These are phyloP conservation scores for Hemibagrus guttatus DNA, from an alignment of 2,797 vertebrate genomes.

Conservation along the genomic window DNA sequence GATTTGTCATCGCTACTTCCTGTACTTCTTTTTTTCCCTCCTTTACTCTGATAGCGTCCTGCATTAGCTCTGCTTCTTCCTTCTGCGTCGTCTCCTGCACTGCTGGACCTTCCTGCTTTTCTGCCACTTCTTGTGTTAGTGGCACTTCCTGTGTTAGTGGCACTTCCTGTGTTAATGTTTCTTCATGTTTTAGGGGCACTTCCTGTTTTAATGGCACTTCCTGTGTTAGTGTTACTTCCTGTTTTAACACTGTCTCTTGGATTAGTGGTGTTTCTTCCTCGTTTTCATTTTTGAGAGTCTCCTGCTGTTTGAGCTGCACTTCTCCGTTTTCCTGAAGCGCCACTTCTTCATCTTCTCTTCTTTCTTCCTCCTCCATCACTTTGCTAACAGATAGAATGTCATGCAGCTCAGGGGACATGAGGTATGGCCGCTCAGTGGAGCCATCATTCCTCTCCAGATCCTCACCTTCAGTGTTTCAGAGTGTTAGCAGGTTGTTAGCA, in stretches of 20 bases:
- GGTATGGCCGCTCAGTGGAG: conserved; percentile 89
- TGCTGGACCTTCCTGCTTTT: not conserved
- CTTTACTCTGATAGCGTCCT: not conserved
- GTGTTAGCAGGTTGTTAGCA: conserved; percentile 33
- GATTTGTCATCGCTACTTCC: not conserved
- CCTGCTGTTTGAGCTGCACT: conserved; percentile 69
- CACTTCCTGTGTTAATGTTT: not conserved
- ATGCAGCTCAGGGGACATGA: conserved; percentile 89
- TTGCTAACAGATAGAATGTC: conserved; percentile 83
- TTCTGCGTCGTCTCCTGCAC: not conserved
- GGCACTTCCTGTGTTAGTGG: conserved; percentile 9
- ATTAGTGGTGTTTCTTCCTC: conserved; percentile 69
- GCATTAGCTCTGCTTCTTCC: not conserved
- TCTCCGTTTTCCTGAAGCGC: conserved; percentile 70
- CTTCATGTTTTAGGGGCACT: conserved; percentile 48
- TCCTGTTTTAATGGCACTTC: conserved; percentile 54
- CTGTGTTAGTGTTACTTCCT: not conserved
- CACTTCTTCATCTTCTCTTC: conserved; percentile 65
- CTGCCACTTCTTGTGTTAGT: conserved; percentile 61
- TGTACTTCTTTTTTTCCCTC: conserved; percentile 26
- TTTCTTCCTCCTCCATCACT: conserved; percentile 59
- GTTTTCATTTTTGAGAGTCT: conserved; percentile 56
- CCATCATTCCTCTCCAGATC: conserved; percentile 96
- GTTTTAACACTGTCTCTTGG: conserved; percentile 37
- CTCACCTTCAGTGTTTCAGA: conserved; percentile 80